Percentiles rank a stretch among this genome's conserved stretches.
These are phyloP conservation scores for Torymus aiolomorphi DNA, from an alignment of 2,888 invertebrate genomes.

Conservation along the genomic window DNA sequence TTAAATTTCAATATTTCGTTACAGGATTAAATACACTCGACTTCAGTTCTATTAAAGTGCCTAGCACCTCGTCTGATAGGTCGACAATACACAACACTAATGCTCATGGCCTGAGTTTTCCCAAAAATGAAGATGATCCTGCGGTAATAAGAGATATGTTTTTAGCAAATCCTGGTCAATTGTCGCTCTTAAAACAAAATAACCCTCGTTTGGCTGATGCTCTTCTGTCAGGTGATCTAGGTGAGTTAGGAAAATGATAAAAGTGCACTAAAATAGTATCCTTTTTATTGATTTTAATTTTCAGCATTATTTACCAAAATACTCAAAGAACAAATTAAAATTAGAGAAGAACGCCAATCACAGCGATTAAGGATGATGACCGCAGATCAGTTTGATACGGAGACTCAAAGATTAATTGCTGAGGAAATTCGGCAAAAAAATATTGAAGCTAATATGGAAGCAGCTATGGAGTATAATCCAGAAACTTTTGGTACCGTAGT, in stretches of 20 bases:
- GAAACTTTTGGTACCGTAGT: slow-evolving; percentile 98
- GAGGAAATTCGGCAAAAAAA: slow-evolving; percentile 97
- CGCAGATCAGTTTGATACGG: slow-evolving; percentile 96
- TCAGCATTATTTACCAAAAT: slow-evolving; percentile 87
- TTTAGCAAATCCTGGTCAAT: slow-evolving; percentile 91
- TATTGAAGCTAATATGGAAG: slow-evolving; percentile 98
- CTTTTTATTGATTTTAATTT: slow-evolving; percentile 53
- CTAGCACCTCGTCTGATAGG: slow-evolving; percentile 73
- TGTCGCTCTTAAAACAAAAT: slow-evolving; percentile 93
- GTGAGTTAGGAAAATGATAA: slow-evolving; percentile 73
- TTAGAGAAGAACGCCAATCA: slow-evolving; percentile 88
- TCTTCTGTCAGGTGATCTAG: slow-evolving; percentile 88
- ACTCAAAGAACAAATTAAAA: slow-evolving; percentile 88
- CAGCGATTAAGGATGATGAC: slow-evolving; percentile 91
- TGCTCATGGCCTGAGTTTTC: slow-evolving; percentile 66
- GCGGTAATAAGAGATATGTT: slow-evolving; percentile 91
- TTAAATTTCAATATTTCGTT: slow-evolving; percentile 35
- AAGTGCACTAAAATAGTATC: too few species aligned
- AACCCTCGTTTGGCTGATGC: slow-evolving; percentile 96
- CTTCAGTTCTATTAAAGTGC: slow-evolving; percentile 91
- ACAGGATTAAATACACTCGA: slow-evolving; percentile 82
- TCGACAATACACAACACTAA: slow-evolving; percentile 42
- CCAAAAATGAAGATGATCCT: slow-evolving; percentile 86
- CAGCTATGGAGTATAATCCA: slow-evolving; percentile 98
- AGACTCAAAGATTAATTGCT: slow-evolving; percentile 95